Evolutionary conservation across 2,888 invertebrate genomes (phyloP).

Genomic region (Pachydiplax longipennis): DNA sequence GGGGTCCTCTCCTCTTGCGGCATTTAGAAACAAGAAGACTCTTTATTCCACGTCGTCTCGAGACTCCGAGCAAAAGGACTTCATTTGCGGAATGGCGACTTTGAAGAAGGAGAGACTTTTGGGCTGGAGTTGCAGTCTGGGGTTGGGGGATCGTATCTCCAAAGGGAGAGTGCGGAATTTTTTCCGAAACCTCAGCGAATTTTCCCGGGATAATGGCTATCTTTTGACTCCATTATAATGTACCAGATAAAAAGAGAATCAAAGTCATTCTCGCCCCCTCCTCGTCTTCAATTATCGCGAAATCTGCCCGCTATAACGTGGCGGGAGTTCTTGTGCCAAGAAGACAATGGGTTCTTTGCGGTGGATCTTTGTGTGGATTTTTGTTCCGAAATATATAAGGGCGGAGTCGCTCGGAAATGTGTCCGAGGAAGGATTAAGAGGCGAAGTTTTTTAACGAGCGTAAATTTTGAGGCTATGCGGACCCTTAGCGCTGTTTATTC

Average conservation of each 20-base stretch:
- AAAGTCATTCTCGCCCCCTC: no score
- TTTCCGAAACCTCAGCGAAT: neutral
- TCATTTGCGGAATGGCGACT: slow-evolving; percentile 25
- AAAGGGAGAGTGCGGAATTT: neutral
- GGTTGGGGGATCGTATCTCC: neutral
- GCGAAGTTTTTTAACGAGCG: no score
- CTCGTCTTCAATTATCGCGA: no score
- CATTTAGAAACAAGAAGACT: neutral
- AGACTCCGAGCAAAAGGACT: neutral
- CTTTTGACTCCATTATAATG: neutral
- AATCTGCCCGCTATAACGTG: no score
- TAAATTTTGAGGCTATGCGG: no score
- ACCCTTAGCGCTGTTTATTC: no score
- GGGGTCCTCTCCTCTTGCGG: neutral
- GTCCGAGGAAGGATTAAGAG: no score
- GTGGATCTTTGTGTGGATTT: no score
- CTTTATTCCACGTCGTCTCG: neutral
- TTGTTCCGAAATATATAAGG: no score
- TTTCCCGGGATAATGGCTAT: neutral
- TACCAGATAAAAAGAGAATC: neutral
- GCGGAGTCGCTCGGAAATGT: no score
- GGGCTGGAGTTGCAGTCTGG: neutral
- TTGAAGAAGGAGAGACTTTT: neutral
- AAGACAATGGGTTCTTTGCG: no score
- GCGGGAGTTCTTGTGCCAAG: no score